phyloP scores from a whole-genome alignment of 2,888 invertebrate genomes.

The Colostygia pectinataria region DNA sequence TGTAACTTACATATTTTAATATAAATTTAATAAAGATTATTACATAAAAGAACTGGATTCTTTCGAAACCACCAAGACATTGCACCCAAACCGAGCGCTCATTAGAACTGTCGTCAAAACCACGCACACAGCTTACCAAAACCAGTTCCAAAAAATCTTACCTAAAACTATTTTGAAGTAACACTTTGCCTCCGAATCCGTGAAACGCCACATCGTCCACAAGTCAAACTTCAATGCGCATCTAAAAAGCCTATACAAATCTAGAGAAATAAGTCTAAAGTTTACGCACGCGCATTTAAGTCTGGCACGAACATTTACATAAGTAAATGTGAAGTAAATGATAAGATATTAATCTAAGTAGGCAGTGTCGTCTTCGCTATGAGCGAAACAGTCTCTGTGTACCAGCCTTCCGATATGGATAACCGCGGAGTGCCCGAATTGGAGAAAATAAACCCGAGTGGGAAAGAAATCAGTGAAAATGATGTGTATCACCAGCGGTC shows the following conservation, averaged over 20 bases:
- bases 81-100: not conserved
- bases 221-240: not conserved
- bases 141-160: constrained; percentile 26
- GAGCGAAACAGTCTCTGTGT: constrained; percentile 53
- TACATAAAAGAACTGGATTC: not conserved
- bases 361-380: constrained; percentile 35
- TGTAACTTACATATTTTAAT: too few relatives aligned
- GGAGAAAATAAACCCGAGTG: constrained; percentile 61
- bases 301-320: constrained; percentile 20
- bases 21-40: too few relatives aligned
- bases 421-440: constrained; percentile 55
- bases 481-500: constrained; percentile 39
- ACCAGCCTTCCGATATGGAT: constrained; percentile 54
- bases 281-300: constrained; percentile 7
- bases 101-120: constrained; percentile 14
- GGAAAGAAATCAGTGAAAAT: constrained; percentile 49
- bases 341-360: constrained; percentile 55
- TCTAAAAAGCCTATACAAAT: not conserved
- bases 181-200: constrained; percentile 13
- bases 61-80: not conserved
- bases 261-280: not conserved
- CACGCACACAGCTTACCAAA: constrained; percentile 26
- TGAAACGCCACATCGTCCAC: not conserved
- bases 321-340: constrained; percentile 39
- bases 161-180: constrained; percentile 13